Percentiles rank a stretch among this genome's conserved stretches.
These are phyloP conservation scores for Haemorhous mexicanus DNA, from an alignment of 2,113 vertebrate genomes.

Conservation along the genomic window DNA sequence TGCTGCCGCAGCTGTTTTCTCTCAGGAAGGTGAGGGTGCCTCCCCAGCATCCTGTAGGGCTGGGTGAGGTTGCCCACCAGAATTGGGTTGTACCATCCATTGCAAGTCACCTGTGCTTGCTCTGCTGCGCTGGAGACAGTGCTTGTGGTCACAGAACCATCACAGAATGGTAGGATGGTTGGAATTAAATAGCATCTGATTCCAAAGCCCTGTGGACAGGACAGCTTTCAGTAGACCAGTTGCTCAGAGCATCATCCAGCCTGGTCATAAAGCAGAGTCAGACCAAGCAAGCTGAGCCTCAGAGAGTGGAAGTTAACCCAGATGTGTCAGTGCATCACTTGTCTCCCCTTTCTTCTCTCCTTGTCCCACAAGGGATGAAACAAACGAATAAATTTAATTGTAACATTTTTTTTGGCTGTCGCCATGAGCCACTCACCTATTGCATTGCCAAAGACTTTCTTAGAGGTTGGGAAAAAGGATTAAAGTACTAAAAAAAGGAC, in stretches of 20 bases:
- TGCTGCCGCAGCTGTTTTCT: background rate
- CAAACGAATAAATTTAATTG: background rate
- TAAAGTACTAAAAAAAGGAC: background rate
- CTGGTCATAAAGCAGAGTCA: background rate
- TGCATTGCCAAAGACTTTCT: background rate
- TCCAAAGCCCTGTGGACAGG: background rate
- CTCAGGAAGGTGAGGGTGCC: background rate
- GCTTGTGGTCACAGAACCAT: background rate
- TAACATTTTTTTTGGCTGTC: background rate
- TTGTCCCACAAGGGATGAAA: background rate
- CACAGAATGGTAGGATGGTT: background rate
- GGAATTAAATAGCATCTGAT: background rate
- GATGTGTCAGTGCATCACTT: background rate
- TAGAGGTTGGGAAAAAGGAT: background rate
- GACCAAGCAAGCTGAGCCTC: background rate
- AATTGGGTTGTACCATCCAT: accelerated
- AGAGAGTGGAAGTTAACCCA: background rate
- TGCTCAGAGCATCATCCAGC: background rate
- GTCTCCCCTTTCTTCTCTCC: background rate
- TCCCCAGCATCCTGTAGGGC: background rate
- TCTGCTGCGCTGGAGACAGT: background rate
- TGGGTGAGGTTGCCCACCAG: background rate
- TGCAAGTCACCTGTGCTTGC: background rate
- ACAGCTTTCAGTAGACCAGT: background rate
- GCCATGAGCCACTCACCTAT: background rate